A percentile compares a stretch with the other conserved stretches of the same genome.
Conservation (phyloP, 2,888 invertebrate species). For the Aphidoletes aphidimyza region DNA sequence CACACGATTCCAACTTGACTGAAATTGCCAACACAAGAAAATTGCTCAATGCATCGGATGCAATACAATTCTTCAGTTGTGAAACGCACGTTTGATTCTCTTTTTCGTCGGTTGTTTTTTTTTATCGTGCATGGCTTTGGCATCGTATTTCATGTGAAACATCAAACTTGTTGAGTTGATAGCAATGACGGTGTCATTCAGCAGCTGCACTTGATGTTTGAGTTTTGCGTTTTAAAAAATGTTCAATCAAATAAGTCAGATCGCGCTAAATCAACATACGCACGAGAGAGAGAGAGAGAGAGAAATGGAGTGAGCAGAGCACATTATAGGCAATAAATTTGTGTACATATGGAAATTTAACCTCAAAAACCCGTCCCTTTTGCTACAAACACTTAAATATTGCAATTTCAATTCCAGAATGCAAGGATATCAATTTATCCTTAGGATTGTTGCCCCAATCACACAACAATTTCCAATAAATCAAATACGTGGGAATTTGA, state of each 20-base stretch:
- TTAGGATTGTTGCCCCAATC: background rate
- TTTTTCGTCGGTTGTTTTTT: background rate
- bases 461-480: background rate
- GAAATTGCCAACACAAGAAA: too few species aligned
- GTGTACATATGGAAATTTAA: too few species aligned
- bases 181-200: slow-evolving; percentile 18
- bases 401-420: too few species aligned
- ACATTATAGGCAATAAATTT: too few species aligned
- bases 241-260: background rate
- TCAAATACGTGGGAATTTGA: background rate
- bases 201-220: slow-evolving; percentile 43
- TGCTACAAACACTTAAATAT: too few species aligned
- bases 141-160: background rate
- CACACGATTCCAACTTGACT: background rate
- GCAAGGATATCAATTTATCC: too few species aligned
- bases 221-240: background rate
- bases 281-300: background rate
- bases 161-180: slow-evolving; percentile 41
- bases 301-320: background rate
- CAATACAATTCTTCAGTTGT: background rate
- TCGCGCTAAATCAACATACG: background rate
- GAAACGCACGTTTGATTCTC: too few species aligned
- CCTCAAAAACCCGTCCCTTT: too few species aligned
- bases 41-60: background rate
- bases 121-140: background rate